phyloP scores from a whole-genome alignment of 2,888 invertebrate genomes.

The Orchesella flavescens region DNA sequence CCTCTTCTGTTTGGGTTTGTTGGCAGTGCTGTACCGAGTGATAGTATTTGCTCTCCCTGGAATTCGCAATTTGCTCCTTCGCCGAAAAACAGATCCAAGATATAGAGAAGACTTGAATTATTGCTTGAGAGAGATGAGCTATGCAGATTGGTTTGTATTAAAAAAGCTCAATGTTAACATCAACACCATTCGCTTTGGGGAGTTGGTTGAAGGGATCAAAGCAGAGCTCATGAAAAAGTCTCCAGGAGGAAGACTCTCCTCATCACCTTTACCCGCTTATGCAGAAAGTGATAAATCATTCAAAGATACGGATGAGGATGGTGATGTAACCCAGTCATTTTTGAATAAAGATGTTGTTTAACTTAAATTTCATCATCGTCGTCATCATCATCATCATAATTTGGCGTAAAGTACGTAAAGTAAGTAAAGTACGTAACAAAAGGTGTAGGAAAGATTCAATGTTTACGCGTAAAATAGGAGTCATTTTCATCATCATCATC shows the following conservation, averaged over 20 bases:
- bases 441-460: too few species aligned
- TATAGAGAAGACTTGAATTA: constrained; percentile 28
- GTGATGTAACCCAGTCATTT: constrained; percentile 14
- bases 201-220: constrained; percentile 60
- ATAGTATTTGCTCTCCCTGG: constrained; percentile 61
- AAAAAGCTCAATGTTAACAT: constrained; percentile 68
- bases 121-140: constrained; percentile 49
- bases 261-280: constrained; percentile 62
- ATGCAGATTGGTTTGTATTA: constrained; percentile 71
- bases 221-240: constrained; percentile 39
- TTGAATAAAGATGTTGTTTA: constrained; percentile 32
- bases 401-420: too few species aligned
- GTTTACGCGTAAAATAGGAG: too few species aligned
- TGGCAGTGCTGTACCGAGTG: constrained; percentile 71
- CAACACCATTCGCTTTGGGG: constrained; percentile 64
- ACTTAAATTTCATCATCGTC: not conserved
- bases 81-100: constrained; percentile 46
- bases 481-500: too few species aligned
- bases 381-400: too few species aligned
- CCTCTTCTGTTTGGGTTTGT: constrained; percentile 70
- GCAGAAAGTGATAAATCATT: constrained; percentile 47
- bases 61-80: constrained; percentile 60
- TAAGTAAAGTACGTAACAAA: too few species aligned
- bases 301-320: constrained; percentile 35
- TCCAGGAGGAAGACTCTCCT: constrained; percentile 44